Conservation (phyloP, 1,140 invertebrate species). For the Trichonephila clavata region DNA sequence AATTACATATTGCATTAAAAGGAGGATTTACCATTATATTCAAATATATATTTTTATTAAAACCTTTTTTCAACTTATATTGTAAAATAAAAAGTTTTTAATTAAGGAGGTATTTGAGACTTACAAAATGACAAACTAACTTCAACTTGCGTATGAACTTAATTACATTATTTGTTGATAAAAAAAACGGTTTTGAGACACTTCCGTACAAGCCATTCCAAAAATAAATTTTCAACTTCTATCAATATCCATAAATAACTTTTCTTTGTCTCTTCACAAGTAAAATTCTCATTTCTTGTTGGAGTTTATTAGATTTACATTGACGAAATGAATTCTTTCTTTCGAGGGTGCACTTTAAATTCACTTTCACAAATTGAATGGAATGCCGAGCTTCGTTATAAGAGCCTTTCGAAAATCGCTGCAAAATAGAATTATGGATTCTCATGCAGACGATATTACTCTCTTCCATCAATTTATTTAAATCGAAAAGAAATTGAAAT, state of each 20-base stretch:
- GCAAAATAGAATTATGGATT: slow-evolving; percentile 29
- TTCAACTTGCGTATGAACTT: too few species aligned
- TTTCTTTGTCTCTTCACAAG: neutral
- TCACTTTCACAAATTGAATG: neutral
- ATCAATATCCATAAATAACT: neutral
- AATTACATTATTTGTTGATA: too few species aligned
- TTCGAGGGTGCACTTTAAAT: neutral
- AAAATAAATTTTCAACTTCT: too few species aligned
- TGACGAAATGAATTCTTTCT: neutral
- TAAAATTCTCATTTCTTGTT: neutral
- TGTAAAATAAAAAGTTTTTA: too few species aligned
- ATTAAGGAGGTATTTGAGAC: too few species aligned
- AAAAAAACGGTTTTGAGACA: too few species aligned
- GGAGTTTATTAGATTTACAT: slow-evolving; percentile 16
- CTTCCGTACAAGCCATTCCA: too few species aligned
- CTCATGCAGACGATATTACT: neutral
- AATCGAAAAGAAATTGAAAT: neutral
- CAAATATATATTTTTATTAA: too few species aligned
- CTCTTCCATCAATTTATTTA: neutral
- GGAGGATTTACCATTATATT: too few species aligned
- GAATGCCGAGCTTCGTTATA: neutral
- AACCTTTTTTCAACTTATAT: too few species aligned
- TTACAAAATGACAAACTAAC: too few species aligned
- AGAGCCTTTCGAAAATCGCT: neutral
- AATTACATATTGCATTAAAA: too few species aligned